Base-by-base conservation (phyloP, 2,888 invertebrate species). In the Eilema griseolum region DNA sequence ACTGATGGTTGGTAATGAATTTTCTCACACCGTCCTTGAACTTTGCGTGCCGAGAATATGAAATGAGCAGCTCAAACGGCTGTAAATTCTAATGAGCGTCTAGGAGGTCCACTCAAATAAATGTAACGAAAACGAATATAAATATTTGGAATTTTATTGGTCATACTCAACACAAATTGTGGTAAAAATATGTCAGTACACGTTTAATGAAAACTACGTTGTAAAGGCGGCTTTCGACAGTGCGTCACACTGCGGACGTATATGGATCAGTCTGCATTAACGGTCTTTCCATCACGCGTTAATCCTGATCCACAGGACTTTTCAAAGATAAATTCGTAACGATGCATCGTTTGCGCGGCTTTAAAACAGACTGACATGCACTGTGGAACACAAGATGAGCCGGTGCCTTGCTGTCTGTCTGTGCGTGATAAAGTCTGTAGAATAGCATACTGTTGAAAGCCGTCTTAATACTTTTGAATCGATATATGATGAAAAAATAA, bases 21-120 rank as follows among this genome's bases (percentile, higher is more conserved):
- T 82, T 82, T 79, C 82, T 74, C 70, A 69, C 66, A 69, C 31
- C 80, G 82, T 74, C 82, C 82, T 82, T 82, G 82, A 82, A 83
- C 82, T 83, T 82, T 68, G 70, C 80, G 80, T 80, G 83, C 62
- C 70, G 59, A 74, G 83, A 80, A 82, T 82, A 80, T 72, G 64
- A 75, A 82, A 82, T 83, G 78, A 83, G 76, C 70, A 70, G 64
- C 75, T 74, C 79, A 75, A 78, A 73, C 73, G 73, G 67, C 83
- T 79, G 79, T 82, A 82, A 81, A 82, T 82, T 82, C 75, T 83
- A 75, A 82, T 80, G 78, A 82, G 72, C 74, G 81, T 82, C 82
- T 82, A 78, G 83, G 82, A 76, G 82, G 82, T 82, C 82, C 71
- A 77, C 81, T 79, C 69, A 75, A 78, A 81, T 80, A 80, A 74